Evolutionary conservation across 2,113 vertebrate species (phyloP), one percentile per base, ranked within the genome.

Genomic region (Mirounga angustirostris): DNA sequence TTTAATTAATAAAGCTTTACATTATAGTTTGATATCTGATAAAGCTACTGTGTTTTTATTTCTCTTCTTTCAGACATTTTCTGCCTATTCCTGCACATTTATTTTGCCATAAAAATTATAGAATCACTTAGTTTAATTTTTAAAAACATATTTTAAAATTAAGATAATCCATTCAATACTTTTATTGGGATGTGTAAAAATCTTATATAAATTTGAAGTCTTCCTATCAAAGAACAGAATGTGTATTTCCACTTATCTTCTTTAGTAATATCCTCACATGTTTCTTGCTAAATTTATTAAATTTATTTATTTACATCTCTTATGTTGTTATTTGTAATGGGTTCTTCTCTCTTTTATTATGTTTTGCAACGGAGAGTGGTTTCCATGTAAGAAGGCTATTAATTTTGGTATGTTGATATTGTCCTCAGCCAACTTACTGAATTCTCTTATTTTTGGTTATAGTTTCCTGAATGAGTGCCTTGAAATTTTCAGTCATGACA

Each of bases 391-490:
- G 40, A 94, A 36, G 52, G 2, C 24, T 73, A 52, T 71, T 88
- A 43, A 52, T 71, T 89, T 81, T 94, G 5, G 19, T 69, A 26
- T 80, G 46, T 28, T 80, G 61, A 71, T 89, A n/a, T 40, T 61
- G 30, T 43, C 40, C 43, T 89, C 67, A 26, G 0, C 7, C 46
- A 46, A 28, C 16, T 84, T 67, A 36, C 50, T 46, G 36, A 84
- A 28, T 95, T 94, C 10, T 82, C 18, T 95, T 90, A 83, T 56
- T n/a, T 18, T 86, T 86, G 28, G 3, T 73, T 81, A n/a, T 61
- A 95, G 18, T 92, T 81, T 92, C 74, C 54, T 54, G 54, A 71
- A 73, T 87, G 46, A 85, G 73, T 87, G 43, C 71, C n/a, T 87
- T 81, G 2, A 46, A 81, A 86, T 52, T 86, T 71, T 80, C 52